These are phyloP conservation scores for Amia ocellicauda DNA, from an alignment of 2,113 vertebrate species.

Conservation along the genomic window DNA sequence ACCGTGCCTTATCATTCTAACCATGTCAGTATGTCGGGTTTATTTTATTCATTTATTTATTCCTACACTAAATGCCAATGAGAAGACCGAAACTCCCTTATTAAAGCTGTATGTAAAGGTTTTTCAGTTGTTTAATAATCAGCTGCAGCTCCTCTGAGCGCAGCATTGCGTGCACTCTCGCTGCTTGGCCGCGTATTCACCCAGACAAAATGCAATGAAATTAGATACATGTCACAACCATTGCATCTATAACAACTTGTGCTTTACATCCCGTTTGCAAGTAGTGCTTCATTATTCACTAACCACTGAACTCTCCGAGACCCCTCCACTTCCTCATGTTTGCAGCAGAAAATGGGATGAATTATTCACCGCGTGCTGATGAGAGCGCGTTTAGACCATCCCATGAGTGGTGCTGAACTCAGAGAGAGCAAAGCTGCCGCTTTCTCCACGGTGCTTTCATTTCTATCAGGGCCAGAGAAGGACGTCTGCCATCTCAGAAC, in stretches of 20 bases:
- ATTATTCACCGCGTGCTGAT: constrained; percentile 76
- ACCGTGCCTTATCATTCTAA: constrained; percentile 12
- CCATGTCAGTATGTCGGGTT: constrained; percentile 23
- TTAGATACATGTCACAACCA: constrained; percentile 56
- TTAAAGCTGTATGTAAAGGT: too few species aligned
- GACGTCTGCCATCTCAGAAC: constrained; percentile 20
- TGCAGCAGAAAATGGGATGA: constrained; percentile 63
- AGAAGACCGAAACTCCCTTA: constrained; percentile 17
- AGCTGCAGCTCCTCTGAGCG: constrained; percentile 18
- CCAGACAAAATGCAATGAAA: constrained; percentile 48
- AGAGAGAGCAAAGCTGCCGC: constrained; percentile 26
- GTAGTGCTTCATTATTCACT: constrained; percentile 56
- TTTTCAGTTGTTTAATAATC: constrained; percentile 16
- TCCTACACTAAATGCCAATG: constrained; percentile 4
- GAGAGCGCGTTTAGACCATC: constrained; percentile 71
- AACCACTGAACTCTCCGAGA: constrained; percentile 58
- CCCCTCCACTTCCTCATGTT: constrained; percentile 45
- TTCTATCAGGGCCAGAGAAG: too few species aligned
- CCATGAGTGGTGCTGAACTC: constrained; percentile 56
- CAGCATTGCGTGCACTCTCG: constrained; percentile 36
- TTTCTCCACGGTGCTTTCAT: background rate
- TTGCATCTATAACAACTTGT: constrained; percentile 49
- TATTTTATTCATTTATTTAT: constrained; percentile 18
- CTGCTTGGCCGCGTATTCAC: constrained; percentile 56
- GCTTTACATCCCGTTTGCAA: constrained; percentile 44